Evolutionary conservation across 2,797 vertebrate species (phyloP).

Genomic region (Hypotaenidia okinawae): DNA sequence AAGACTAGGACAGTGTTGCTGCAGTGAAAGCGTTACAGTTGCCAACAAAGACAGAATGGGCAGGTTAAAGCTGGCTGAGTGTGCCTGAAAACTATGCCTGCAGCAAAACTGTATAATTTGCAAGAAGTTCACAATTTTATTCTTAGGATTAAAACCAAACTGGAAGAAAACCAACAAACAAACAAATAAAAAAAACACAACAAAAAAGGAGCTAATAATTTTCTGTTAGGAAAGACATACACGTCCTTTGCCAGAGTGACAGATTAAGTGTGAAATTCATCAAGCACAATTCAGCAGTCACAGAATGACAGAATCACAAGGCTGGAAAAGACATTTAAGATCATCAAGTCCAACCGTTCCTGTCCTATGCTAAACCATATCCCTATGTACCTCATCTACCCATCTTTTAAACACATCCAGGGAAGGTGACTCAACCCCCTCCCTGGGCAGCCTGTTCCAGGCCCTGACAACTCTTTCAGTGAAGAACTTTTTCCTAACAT

Average conservation of each 20-base stretch:
- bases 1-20: neutral
- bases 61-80: neutral
- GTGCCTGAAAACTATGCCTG: neutral
- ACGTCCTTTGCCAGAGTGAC: neutral
- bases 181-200: too few relatives aligned
- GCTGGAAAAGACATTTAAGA: too few relatives aligned
- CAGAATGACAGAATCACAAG: neutral
- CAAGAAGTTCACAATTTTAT: neutral
- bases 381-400: too few relatives aligned
- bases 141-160: neutral
- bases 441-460: too few relatives aligned
- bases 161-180: too few relatives aligned
- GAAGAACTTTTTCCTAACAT: too few relatives aligned
- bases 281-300: slow-evolving; percentile 35
- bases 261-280: slow-evolving; percentile 9
- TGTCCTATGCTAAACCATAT: too few relatives aligned
- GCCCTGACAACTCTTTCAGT: too few relatives aligned
- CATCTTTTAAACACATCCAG: too few relatives aligned
- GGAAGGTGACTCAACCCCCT: too few relatives aligned
- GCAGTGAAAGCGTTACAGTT: neutral
- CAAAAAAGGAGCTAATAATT: neutral
- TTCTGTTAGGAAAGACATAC: neutral
- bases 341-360: too few relatives aligned
- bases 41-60: neutral
- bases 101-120: neutral